Conservation (phyloP, 2,888 invertebrate species). For the Aspidiotus rigidus region DNA sequence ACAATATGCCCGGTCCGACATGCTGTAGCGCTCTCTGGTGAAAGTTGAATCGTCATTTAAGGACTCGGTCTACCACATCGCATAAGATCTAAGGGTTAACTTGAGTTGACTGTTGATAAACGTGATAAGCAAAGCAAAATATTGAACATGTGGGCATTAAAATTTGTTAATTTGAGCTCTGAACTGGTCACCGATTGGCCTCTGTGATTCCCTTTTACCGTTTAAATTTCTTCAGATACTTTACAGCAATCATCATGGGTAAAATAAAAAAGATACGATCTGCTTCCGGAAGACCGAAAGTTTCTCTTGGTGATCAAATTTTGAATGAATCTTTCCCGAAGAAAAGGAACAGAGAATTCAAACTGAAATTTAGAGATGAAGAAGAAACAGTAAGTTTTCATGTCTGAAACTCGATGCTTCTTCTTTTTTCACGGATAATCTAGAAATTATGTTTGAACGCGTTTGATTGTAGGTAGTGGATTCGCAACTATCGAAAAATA, state of each 20-base stretch:
- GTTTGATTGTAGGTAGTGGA: slow-evolving; percentile 63
- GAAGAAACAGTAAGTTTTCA: slow-evolving; percentile 51
- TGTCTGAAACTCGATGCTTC: background rate
- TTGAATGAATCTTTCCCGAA: slow-evolving; percentile 7
- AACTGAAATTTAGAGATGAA: slow-evolving; percentile 58
- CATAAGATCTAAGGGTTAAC: too few relatives aligned
- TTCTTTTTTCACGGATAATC: background rate
- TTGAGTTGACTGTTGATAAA: too few relatives aligned
- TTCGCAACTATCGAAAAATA: slow-evolving; percentile 69
- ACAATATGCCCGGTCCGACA: too few relatives aligned
- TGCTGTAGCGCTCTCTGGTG: too few relatives aligned
- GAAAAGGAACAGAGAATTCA: slow-evolving; percentile 41
- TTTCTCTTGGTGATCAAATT: slow-evolving; percentile 21
- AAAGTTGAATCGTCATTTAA: too few relatives aligned
- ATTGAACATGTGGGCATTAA: too few relatives aligned
- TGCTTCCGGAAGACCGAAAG: slow-evolving; percentile 15
- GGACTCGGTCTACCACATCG: too few relatives aligned
- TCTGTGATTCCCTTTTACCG: too few relatives aligned
- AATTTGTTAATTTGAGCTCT: too few relatives aligned
- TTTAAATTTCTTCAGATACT: too few relatives aligned
- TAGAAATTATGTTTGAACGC: background rate
- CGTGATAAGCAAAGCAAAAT: too few relatives aligned
- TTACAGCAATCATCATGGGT: slow-evolving; percentile 12
- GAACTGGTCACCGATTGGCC: too few relatives aligned
- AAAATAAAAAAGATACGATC: slow-evolving; percentile 21